Base-by-base conservation (phyloP, 2,113 vertebrate genomes). In the Andinoacara biseriatus region DNA sequence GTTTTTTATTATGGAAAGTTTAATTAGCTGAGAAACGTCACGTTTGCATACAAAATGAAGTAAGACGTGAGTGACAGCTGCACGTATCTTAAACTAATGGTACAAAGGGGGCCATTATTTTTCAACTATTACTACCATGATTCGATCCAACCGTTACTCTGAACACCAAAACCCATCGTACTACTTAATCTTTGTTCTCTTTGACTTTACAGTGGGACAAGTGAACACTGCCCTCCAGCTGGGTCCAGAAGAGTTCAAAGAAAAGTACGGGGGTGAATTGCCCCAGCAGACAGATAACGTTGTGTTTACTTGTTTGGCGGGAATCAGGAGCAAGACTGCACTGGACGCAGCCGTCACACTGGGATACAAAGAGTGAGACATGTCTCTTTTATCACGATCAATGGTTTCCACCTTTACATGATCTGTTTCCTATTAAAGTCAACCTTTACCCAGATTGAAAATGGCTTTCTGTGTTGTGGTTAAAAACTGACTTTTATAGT, bases 271-370 rank as follows among this genome's bases (percentile, higher is more conserved):
- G 1, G 93, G 95, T 76, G 94, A 95, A 58, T 96, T 97, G 95
- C 98, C 98, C 1, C 93, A 93, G 78, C 95, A 93, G 84, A 95
- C 94, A 0, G 96, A 97, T 74, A 95, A 86, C 35, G 57, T 99
- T 14, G 95, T 99, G 49, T 99, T 99, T 89, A 96, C 95, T 54
- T 99, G 98, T 91, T 91, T 97, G 88, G 96, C 96, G 13, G 97
- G 98, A 82, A 82, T 96, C 40, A 95, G 98, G 90, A 99, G 98
- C 94, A 96, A 95, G 91, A 93, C 75, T 24, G 97, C 98, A 14
- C 52, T 98, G 10, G 76, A 84, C 69, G 90, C 93, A 62, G 97
- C 97, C 24, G 2, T 10, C 1, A 96, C 95, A 58, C 91, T 99
- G 91, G 98, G 98, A 91, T 99, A 97, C 91, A 95, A 87, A 89